A percentile compares a stretch with the other conserved stretches of the same genome.
Conservation (phyloP, 2,113 vertebrate species). For the Apodemus speciosus region DNA sequence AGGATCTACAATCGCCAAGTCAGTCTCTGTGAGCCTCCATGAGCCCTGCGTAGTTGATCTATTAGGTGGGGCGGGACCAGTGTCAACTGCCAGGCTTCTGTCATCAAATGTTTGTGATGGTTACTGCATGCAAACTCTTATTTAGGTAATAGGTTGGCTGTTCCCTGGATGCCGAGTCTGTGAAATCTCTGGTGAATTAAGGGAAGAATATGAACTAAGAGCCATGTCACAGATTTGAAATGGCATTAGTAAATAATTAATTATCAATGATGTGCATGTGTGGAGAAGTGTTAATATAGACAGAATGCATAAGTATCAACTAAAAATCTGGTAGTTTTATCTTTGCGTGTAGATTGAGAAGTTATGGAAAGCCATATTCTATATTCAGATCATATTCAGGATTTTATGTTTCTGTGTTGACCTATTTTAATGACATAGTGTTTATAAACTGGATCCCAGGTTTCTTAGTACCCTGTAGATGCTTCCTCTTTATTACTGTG, state of each 20-base stretch:
- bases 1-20: neutral
- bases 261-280: neutral
- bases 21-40: neutral
- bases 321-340: neutral
- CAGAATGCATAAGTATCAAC: neutral
- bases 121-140: neutral
- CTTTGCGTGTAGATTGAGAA: neutral
- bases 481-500: neutral
- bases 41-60: neutral
- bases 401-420: neutral
- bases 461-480: neutral
- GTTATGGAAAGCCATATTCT: neutral
- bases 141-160: neutral
- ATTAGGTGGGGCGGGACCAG: accelerated
- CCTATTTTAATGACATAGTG: neutral
- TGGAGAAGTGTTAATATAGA: neutral
- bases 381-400: neutral
- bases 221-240: neutral
- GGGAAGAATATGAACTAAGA: neutral
- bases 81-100: neutral
- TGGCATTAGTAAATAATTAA: too few species aligned
- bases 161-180: neutral
- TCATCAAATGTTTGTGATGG: neutral
- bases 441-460: neutral
- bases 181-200: neutral